These are phyloP conservation scores for Tineola bisselliella DNA, from an alignment of 2,888 invertebrate genomes.

Conservation along the genomic window DNA sequence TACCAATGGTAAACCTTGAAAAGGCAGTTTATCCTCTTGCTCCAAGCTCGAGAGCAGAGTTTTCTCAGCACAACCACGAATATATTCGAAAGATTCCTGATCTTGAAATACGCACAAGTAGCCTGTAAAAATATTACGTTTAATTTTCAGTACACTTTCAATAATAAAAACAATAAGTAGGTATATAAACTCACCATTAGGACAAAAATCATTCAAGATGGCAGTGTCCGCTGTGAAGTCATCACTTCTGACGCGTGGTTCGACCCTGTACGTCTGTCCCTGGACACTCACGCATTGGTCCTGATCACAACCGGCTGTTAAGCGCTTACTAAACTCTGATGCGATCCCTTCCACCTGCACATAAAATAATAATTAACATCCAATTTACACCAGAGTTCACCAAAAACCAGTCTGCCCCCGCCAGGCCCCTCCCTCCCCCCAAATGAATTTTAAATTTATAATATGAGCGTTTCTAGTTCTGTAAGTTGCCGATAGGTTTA, in stretches of 20 bases:
- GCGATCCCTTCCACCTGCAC: slow-evolving; percentile 79
- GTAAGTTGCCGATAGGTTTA: too few species aligned
- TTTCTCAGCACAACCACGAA: slow-evolving; percentile 90
- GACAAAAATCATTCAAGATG: slow-evolving; percentile 85
- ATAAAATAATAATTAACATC: not conserved
- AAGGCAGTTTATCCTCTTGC: slow-evolving; percentile 86
- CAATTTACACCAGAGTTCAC: too few species aligned
- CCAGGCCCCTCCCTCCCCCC: too few species aligned
- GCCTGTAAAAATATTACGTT: slow-evolving; percentile 61
- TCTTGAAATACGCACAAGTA: slow-evolving; percentile 91
- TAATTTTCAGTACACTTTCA: not conserved
- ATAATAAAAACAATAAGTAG: too few species aligned
- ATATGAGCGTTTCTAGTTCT: too few species aligned
- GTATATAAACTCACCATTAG: slow-evolving; percentile 80
- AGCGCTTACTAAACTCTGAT: slow-evolving; percentile 86
- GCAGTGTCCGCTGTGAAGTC: slow-evolving; percentile 85
- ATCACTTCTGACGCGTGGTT: slow-evolving; percentile 87
- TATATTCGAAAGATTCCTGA: slow-evolving; percentile 90
- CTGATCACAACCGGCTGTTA: slow-evolving; percentile 85
- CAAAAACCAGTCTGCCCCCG: too few species aligned
- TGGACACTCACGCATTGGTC: slow-evolving; percentile 84
- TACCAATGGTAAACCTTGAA: slow-evolving; percentile 86
- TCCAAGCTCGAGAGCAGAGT: slow-evolving; percentile 89
- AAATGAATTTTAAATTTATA: too few species aligned
- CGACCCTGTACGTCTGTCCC: slow-evolving; percentile 81